Conservation (phyloP, 2,797 vertebrate species). For the Eidolon dupreanum region DNA sequence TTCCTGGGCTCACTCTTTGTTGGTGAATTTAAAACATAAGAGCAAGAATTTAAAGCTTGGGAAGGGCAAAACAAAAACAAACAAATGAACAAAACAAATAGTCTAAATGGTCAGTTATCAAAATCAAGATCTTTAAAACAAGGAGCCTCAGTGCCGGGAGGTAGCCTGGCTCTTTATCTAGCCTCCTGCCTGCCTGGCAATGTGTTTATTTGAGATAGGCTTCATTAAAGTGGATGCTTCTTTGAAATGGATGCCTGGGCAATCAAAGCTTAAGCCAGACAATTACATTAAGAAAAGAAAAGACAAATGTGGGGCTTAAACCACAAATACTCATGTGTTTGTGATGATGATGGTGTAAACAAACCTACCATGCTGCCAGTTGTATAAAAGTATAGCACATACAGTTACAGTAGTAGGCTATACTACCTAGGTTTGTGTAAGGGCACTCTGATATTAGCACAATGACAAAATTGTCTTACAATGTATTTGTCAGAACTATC, state of each 20-base stretch:
- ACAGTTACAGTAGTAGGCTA: not conserved
- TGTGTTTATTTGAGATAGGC: not conserved
- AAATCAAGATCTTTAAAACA: not conserved
- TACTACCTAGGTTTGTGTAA: not conserved
- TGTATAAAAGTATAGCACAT: not conserved
- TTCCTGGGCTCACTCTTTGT: not conserved
- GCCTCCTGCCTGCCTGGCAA: not conserved
- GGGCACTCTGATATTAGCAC: not conserved
- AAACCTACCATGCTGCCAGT: not conserved
- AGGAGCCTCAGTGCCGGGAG: not conserved
- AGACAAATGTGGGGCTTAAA: not conserved
- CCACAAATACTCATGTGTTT: not conserved
- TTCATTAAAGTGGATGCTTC: not conserved
- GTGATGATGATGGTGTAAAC: not conserved
- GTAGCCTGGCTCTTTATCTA: not conserved
- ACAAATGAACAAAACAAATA: not conserved
- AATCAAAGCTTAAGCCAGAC: not conserved
- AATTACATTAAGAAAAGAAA: not conserved
- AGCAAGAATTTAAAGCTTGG: not conserved
- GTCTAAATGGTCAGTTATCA: not conserved
- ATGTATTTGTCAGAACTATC: not conserved
- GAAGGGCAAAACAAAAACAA: not conserved
- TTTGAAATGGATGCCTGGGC: not conserved
- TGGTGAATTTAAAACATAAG: not conserved
- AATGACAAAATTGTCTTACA: not conserved